These are phyloP conservation scores for Donacobius atricapilla DNA, from an alignment of 2,113 vertebrate species.

Conservation along the genomic window DNA sequence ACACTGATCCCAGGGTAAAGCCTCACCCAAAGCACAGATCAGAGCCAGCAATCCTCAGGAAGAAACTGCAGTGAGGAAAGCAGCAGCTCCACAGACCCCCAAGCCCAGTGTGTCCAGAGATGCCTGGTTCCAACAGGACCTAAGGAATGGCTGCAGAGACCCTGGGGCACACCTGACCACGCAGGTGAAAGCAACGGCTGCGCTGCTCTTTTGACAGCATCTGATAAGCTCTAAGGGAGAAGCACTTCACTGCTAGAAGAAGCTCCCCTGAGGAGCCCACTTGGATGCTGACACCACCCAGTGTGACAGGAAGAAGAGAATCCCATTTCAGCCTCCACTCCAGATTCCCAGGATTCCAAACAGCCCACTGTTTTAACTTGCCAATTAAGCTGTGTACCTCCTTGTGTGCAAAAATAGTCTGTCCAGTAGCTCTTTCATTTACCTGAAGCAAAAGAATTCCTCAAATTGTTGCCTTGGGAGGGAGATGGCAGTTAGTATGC, in stretches of 20 bases:
- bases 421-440: not conserved
- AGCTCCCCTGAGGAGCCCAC: not conserved
- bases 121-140: not conserved
- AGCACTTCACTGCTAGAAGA: not conserved
- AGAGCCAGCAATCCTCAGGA: not conserved
- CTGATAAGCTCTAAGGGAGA: not conserved
- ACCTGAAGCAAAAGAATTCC: not conserved
- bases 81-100: not conserved
- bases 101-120: not conserved
- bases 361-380: not conserved
- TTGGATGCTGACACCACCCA: not conserved
- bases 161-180: fast-evolving
- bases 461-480: not conserved
- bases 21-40: not conserved
- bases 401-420: not conserved
- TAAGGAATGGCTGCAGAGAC: not conserved
- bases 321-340: not conserved
- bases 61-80: not conserved
- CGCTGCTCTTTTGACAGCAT: not conserved
- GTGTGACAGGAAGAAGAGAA: not conserved
- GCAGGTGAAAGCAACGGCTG: not conserved
- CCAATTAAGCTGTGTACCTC: not conserved
- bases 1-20: not conserved
- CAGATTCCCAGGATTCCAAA: not conserved
- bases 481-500: not conserved